Evolutionary conservation across 2,113 vertebrate genomes (phyloP).

Genomic region (Brienomyrus brachyistius): DNA sequence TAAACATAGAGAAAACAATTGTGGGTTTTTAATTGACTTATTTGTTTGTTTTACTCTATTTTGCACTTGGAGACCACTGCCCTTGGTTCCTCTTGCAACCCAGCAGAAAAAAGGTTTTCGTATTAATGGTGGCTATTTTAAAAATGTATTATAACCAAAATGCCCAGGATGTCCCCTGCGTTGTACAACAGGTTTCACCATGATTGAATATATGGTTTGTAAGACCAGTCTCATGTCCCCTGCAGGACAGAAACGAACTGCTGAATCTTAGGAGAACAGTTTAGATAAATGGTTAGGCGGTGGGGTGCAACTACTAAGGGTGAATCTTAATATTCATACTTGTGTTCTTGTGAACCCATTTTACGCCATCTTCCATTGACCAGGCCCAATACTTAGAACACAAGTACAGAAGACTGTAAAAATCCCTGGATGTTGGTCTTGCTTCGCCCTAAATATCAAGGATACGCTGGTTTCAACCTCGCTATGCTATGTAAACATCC

Average conservation of each 20-base stretch:
- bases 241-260: background rate
- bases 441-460: too few species aligned
- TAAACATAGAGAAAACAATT: background rate
- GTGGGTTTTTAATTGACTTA: too few species aligned
- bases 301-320: background rate
- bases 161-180: background rate
- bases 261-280: background rate
- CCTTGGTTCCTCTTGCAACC: background rate
- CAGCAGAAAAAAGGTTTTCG: background rate
- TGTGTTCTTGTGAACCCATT: too few species aligned
- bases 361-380: too few species aligned
- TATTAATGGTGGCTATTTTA: background rate
- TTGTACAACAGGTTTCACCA: background rate
- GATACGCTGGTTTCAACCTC: too few species aligned
- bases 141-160: background rate
- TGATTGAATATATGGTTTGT: background rate
- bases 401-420: too few species aligned
- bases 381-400: too few species aligned
- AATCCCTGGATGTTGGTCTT: too few species aligned
- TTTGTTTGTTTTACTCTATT: background rate
- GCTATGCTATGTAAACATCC: background rate
- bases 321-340: too few species aligned
- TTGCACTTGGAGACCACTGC: background rate
- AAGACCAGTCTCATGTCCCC: background rate
- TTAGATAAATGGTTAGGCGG: background rate